A percentile compares a stretch with the other conserved stretches of the same genome.
phyloP scores from a whole-genome alignment of 2,113 vertebrate genomes.

The Erpornis zantholeuca region DNA sequence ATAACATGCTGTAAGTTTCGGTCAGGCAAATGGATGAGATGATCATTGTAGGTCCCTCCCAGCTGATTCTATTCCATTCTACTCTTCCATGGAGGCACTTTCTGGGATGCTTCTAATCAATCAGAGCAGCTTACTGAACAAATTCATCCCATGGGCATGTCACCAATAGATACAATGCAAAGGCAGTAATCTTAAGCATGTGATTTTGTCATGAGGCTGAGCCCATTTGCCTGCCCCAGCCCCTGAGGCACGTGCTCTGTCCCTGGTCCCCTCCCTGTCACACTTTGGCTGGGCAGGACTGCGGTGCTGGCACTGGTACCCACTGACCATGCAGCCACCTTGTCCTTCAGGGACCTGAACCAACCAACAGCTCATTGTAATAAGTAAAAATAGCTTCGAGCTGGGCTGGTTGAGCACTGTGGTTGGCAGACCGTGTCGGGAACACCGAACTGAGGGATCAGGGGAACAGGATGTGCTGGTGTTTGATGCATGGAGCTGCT shows the following conservation, averaged over 20 bases:
- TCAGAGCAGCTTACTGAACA: not conserved
- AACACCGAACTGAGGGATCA: accelerated
- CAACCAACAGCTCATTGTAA: not conserved
- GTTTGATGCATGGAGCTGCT: not conserved
- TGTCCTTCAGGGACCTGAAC: not conserved
- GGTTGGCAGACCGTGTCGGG: accelerated
- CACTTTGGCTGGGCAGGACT: not conserved
- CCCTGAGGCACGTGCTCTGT: accelerated
- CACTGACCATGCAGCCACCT: not conserved
- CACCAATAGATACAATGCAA: not conserved
- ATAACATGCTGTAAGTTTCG: not conserved
- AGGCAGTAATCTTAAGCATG: accelerated
- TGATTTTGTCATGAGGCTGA: not conserved
- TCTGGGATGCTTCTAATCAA: not conserved
- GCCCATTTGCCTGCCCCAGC: not conserved
- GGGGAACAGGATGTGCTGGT: not conserved
- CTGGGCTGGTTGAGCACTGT: not conserved
- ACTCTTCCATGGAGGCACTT: not conserved
- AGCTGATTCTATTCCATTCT: not conserved
- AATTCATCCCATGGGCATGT: not conserved
- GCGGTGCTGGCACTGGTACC: not conserved
- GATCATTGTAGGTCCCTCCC: not conserved
- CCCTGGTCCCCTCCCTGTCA: not conserved
- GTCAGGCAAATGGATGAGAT: not conserved
- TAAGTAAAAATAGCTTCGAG: not conserved